Evolutionary conservation across 1,140 invertebrate genomes (phyloP).

Genomic region (Drosophila seguyi): DNA sequence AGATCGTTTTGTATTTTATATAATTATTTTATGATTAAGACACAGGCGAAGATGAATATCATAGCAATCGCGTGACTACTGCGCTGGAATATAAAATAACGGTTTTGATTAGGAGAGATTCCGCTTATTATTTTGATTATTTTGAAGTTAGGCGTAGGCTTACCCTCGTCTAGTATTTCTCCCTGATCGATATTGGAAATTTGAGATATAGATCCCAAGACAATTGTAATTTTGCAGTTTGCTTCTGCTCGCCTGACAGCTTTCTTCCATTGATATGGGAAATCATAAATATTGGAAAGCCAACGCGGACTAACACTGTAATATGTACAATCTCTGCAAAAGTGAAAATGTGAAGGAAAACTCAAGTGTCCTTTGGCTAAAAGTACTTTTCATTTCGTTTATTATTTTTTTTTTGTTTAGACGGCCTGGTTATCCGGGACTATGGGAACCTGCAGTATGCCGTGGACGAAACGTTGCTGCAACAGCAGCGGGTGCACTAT

Average conservation of each 20-base stretch:
- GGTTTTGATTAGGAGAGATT: too few relatives aligned
- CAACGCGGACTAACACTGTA: too few relatives aligned
- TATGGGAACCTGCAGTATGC: conserved; percentile 89
- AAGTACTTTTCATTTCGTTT: conserved; percentile 21
- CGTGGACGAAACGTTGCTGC: conserved; percentile 62
- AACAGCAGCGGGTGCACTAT: conserved; percentile 75
- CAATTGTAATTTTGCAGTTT: background rate
- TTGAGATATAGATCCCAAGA: background rate
- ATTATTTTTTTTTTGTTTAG: conserved; percentile 54
- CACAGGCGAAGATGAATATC: background rate
- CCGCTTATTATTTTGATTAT: background rate
- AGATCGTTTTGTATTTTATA: background rate
- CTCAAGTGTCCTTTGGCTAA: background rate
- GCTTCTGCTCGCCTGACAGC: too few relatives aligned
- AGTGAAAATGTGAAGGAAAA: background rate
- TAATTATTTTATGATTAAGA: too few relatives aligned
- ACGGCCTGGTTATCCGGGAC: conserved; percentile 89
- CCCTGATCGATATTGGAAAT: background rate
- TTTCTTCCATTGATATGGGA: too few relatives aligned
- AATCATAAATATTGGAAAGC: too few relatives aligned
- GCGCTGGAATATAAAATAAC: too few relatives aligned
- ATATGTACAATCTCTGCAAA: too few relatives aligned
- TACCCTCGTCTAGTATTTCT: background rate
- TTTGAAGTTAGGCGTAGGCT: background rate
- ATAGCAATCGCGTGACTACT: too few relatives aligned